Percentiles rank a stretch among this genome's conserved stretches.
Evolutionary conservation across 2,888 invertebrate species (phyloP).

Genomic region (Rhingia campestris): DNA sequence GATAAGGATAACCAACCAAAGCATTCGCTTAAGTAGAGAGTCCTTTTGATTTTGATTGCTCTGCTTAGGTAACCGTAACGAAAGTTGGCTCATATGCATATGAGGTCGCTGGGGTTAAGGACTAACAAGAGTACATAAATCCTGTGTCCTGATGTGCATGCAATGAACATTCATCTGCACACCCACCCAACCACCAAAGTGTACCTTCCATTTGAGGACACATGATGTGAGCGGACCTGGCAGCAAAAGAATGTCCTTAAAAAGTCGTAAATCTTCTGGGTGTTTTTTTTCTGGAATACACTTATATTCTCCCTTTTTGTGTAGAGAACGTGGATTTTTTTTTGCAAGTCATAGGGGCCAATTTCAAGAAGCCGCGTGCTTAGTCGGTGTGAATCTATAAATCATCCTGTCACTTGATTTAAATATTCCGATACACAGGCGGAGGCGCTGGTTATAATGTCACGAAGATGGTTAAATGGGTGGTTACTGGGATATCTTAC

Average conservation of each 20-base stretch:
- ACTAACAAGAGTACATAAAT: conserved; percentile 57
- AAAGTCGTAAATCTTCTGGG: conserved; percentile 69
- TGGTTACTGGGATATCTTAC: no score
- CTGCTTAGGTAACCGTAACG: conserved; percentile 55
- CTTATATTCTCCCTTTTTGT: conserved; percentile 36
- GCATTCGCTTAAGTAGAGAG: conserved; percentile 44
- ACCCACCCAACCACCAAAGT: conserved; percentile 12
- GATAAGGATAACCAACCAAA: conserved; percentile 13
- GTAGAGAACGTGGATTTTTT: background rate
- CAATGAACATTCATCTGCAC: conserved; percentile 39
- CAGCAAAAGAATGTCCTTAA: conserved; percentile 70
- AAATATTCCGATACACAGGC: conserved; percentile 68
- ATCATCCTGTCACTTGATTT: conserved; percentile 75
- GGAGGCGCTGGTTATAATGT: conserved; percentile 21
- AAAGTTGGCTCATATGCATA: conserved; percentile 54
- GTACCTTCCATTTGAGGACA: conserved; percentile 31
- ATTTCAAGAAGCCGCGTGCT: conserved; percentile 48
- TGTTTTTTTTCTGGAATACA: conserved; percentile 18
- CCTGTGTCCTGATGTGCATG: conserved; percentile 52
- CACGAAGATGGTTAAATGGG: conserved; percentile 5
- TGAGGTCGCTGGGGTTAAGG: conserved; percentile 49
- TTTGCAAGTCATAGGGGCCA: conserved; percentile 16
- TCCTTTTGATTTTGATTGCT: conserved; percentile 59
- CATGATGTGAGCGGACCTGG: conserved; percentile 58
- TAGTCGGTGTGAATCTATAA: conserved; percentile 68